Evolutionary conservation across 2,113 vertebrate species (phyloP).

Genomic region (Thalassarche chlororhynchos): DNA sequence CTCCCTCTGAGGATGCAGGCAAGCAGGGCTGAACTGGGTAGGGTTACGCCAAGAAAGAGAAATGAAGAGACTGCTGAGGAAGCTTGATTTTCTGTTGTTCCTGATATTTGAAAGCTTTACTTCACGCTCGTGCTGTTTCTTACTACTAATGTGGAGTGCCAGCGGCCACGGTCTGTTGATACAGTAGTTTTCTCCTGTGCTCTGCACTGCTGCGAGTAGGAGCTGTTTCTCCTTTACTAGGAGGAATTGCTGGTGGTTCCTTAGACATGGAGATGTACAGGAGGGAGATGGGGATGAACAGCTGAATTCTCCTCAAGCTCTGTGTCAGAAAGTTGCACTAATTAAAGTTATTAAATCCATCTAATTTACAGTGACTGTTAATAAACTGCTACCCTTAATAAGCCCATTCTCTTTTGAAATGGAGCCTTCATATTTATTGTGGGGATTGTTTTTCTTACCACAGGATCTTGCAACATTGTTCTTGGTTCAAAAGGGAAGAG

Average conservation of each 20-base stretch:
- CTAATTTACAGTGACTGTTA: constrained; percentile 44
- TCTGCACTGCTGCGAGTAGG: background rate
- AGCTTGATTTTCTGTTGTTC: background rate
- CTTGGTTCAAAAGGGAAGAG: constrained; percentile 4
- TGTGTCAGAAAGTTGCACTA: constrained; percentile 34
- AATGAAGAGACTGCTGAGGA: background rate
- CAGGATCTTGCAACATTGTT: background rate
- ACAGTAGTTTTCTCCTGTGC: background rate
- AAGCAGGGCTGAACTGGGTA: background rate
- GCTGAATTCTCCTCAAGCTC: constrained; percentile 14
- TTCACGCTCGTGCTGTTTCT: background rate
- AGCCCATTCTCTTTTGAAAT: constrained; percentile 18
- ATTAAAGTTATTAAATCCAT: constrained; percentile 56
- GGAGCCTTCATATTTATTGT: background rate
- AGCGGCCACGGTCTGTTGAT: background rate
- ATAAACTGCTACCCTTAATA: constrained; percentile 53
- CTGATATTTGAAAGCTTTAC: background rate
- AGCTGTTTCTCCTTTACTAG: background rate
- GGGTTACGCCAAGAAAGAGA: background rate
- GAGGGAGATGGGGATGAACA: background rate
- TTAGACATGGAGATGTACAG: background rate
- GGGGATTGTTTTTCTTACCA: constrained; percentile 7
- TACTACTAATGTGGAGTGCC: background rate
- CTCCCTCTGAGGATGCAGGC: background rate
- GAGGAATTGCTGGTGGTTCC: background rate